Evolutionary conservation across 2,888 invertebrate genomes (phyloP).

Genomic region (Pterobdella sp.): DNA sequence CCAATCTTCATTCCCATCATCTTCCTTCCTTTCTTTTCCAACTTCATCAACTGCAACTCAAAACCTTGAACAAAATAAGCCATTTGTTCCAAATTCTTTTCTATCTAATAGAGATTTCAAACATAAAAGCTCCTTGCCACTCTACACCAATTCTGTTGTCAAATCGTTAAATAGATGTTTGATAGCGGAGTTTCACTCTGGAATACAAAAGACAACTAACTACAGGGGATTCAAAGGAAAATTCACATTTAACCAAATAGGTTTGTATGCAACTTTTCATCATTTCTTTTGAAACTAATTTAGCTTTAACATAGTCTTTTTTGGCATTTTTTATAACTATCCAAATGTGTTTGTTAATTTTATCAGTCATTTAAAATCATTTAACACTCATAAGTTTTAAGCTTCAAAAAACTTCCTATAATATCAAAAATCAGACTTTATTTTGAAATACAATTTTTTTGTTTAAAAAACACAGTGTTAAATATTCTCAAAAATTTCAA

Average conservation of each 20-base stretch:
- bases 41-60: background rate
- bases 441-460: background rate
- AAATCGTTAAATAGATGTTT: background rate
- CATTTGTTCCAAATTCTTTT: no score
- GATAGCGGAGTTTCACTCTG: conserved; percentile 1
- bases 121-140: background rate
- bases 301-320: no score
- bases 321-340: no score
- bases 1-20: no score
- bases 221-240: background rate
- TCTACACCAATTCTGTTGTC: background rate
- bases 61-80: no score
- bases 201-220: background rate
- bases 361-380: background rate
- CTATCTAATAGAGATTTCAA: background rate
- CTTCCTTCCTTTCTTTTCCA: background rate
- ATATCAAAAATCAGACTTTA: background rate
- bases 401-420: background rate
- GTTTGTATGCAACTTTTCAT: background rate
- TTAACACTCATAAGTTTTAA: background rate
- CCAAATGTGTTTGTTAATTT: background rate
- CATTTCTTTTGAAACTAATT: background rate
- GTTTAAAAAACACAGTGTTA: background rate
- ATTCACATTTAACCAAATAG: background rate
- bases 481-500: no score